A percentile compares a stretch with the other conserved stretches of the same genome.
These are phyloP conservation scores for Trididemnum nubilum DNA, from an alignment of 23 tunicate species.

Conservation along the genomic window DNA sequence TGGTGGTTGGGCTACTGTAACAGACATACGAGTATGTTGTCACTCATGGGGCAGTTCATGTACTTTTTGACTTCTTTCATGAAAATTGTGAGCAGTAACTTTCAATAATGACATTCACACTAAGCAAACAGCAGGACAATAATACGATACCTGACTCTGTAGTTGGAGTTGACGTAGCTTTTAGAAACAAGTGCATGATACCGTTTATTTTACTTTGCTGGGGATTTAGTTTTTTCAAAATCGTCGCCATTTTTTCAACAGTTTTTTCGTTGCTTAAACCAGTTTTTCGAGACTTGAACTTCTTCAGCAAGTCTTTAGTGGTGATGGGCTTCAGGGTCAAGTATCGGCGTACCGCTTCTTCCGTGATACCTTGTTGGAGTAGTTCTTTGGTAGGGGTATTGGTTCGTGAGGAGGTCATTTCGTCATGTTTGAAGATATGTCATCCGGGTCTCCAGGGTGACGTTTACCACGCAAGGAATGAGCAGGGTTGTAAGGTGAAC, in stretches of 20 bases:
- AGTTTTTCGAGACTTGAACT: constrained; percentile 71
- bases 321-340: constrained; percentile 89
- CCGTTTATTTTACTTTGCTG: constrained; percentile 75
- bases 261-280: constrained; percentile 71
- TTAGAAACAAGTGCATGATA: constrained; percentile 73
- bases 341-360: constrained; percentile 67
- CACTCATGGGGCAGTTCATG: too few relatives aligned
- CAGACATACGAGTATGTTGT: too few relatives aligned
- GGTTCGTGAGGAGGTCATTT: constrained; percentile 21
- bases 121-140: too few relatives aligned
- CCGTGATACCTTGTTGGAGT: constrained; percentile 53
- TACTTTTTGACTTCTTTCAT: too few relatives aligned
- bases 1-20: too few relatives aligned
- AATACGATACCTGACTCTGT: too few relatives aligned
- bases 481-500: constrained; percentile 32
- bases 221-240: constrained; percentile 63
- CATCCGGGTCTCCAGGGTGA: constrained; percentile 35
- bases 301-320: constrained; percentile 79
- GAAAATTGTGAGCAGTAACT: too few relatives aligned
- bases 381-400: constrained; percentile 54
- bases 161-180: constrained; percentile 65
- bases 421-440: constrained; percentile 32
- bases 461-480: constrained; percentile 53
- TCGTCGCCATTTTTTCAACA: constrained; percentile 62
- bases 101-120: too few relatives aligned